phyloP scores from a whole-genome alignment of 30 jellyfish, hydroid and myxozoan genomes.

The Cassiopea andromeda region DNA sequence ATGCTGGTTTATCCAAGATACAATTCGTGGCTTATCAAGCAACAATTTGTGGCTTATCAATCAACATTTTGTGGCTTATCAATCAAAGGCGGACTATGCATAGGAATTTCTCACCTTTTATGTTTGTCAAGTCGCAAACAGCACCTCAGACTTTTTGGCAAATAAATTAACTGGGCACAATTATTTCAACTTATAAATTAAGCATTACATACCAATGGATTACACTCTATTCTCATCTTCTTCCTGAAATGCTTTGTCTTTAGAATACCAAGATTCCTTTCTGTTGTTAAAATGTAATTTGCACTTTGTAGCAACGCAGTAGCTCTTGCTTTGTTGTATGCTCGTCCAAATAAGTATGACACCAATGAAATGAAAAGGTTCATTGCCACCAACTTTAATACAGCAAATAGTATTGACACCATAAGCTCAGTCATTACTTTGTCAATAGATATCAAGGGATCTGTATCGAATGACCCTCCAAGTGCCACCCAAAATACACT shows the following conservation, averaged over 20 bases:
- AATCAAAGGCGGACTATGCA: too few relatives aligned
- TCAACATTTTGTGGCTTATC: too few relatives aligned
- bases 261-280: constrained; percentile 31
- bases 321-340: constrained; percentile 71
- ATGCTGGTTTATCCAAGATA: too few relatives aligned
- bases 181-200: too few relatives aligned
- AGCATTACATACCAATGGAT: constrained; percentile 59
- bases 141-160: too few relatives aligned
- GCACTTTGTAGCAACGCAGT: constrained; percentile 72
- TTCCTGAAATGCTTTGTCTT: constrained; percentile 26
- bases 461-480: constrained; percentile 41
- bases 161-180: too few relatives aligned
- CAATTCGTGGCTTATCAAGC: too few relatives aligned
- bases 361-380: constrained; percentile 61
- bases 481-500: constrained; percentile 25
- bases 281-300: constrained; percentile 40
- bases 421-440: constrained; percentile 35
- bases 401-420: constrained; percentile 34
- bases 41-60: too few relatives aligned
- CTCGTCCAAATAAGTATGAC: constrained; percentile 40
- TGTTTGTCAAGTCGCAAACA: too few relatives aligned
- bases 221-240: constrained; percentile 35
- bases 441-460: constrained; percentile 33
- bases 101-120: too few relatives aligned
- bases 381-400: constrained; percentile 40